Percentiles rank a stretch among this genome's conserved stretches.
Evolutionary conservation across 1,140 invertebrate species (phyloP).

Genomic region (Listronotus oregonensis): DNA sequence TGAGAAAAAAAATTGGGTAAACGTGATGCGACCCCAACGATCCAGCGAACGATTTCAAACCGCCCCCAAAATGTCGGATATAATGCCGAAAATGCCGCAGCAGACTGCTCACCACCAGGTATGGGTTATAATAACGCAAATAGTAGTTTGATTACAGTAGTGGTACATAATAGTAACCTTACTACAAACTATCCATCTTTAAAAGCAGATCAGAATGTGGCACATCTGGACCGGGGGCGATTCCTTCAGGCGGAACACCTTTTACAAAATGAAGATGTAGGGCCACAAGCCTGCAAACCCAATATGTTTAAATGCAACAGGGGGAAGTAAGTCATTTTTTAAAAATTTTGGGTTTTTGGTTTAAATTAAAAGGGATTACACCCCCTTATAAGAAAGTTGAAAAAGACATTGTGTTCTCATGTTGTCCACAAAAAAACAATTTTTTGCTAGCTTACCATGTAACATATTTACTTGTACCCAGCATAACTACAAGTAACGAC

Average conservation of each 20-base stretch:
- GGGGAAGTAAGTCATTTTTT: constrained; percentile 72
- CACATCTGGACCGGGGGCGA: constrained; percentile 37
- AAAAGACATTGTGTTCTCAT: too few relatives aligned
- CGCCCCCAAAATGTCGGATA: constrained; percentile 76
- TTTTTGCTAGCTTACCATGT: too few relatives aligned
- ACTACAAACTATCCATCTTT: constrained; percentile 3
- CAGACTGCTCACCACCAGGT: constrained; percentile 21
- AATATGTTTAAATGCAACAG: constrained; percentile 81
- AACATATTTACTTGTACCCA: too few relatives aligned
- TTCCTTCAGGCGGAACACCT: constrained; percentile 35
- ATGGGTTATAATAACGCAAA: constrained; percentile 1
- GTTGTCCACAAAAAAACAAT: too few relatives aligned
- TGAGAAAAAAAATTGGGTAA: constrained; percentile 83
- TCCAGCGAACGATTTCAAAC: constrained; percentile 64
- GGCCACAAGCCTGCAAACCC: constrained; percentile 58
- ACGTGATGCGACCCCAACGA: constrained; percentile 76
- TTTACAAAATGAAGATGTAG: constrained; percentile 21
- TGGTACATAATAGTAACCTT: constrained; percentile 12
- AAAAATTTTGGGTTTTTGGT: too few relatives aligned
- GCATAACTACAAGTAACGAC: too few relatives aligned
- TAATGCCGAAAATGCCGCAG: constrained; percentile 50
- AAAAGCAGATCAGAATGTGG: constrained; percentile 24
- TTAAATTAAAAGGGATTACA: too few relatives aligned
- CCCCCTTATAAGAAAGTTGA: too few relatives aligned
- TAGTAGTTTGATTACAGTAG: constrained; percentile 30